phyloP scores from a whole-genome alignment of 2,113 vertebrate genomes.

The Oncorhynchus nerka region DNA sequence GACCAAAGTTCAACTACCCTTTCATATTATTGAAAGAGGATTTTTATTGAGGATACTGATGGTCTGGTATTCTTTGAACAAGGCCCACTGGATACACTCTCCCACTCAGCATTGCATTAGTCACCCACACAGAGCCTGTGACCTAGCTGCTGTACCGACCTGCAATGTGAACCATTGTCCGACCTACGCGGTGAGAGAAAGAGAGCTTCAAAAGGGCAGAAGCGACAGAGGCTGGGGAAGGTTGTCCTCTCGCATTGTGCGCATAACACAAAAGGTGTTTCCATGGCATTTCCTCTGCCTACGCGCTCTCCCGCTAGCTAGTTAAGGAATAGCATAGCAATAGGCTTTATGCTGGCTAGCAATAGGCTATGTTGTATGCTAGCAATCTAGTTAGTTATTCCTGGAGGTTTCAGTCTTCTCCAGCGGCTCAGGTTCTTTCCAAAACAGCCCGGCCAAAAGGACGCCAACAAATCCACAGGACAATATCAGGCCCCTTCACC shows the following conservation, averaged over 20 bases:
- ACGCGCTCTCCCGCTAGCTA: background rate
- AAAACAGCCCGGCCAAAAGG: constrained; percentile 36
- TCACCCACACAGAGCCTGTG: constrained; percentile 34
- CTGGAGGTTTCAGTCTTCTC: constrained; percentile 2
- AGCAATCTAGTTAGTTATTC: background rate
- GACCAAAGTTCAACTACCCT: constrained; percentile 49
- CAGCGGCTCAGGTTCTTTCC: constrained; percentile 45
- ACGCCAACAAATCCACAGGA: constrained; percentile 37
- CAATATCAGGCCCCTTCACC: constrained; percentile 57
- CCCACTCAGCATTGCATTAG: constrained; percentile 46
- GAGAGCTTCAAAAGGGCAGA: constrained; percentile 21
- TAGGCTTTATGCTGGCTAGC: background rate
- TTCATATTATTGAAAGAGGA: constrained; percentile 22
- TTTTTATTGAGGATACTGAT: background rate
- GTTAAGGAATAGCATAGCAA: background rate
- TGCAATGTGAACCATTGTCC: constrained; percentile 31
- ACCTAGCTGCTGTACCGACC: constrained; percentile 11
- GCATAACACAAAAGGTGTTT: constrained; percentile 17
- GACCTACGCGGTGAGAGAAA: constrained; percentile 26
- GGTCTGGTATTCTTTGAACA: constrained; percentile 32
- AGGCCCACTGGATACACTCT: constrained; percentile 27
- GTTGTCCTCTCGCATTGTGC: constrained; percentile 18
- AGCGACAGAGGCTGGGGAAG: background rate
- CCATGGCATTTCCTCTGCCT: constrained; percentile 11
- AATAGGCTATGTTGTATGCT: background rate